Evolutionary conservation across 2,113 vertebrate genomes (phyloP).

Genomic region (Oncorhynchus nerka): DNA sequence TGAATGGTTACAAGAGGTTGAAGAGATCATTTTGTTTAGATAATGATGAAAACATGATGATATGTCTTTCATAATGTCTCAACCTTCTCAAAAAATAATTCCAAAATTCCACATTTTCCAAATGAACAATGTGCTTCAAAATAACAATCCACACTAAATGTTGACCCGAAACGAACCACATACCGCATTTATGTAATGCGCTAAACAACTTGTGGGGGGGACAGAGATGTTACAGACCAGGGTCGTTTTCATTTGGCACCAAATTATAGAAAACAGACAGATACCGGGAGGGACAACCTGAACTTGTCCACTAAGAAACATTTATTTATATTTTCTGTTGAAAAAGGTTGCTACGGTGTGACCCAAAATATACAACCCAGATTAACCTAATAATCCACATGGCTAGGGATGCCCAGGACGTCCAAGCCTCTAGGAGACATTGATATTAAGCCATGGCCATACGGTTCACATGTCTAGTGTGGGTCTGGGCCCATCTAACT

Average conservation of each 20-base stretch:
- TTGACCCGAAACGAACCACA: slow-evolving; percentile 71
- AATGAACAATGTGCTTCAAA: no score
- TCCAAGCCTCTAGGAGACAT: slow-evolving; percentile 69
- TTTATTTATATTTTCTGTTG: no score
- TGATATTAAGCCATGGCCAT: slow-evolving; percentile 13
- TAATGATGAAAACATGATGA: no score
- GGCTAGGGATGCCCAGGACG: slow-evolving; percentile 51
- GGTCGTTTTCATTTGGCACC: no score
- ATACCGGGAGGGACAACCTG: no score
- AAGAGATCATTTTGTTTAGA: no score
- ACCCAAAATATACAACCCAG: slow-evolving; percentile 6
- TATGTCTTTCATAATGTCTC: no score
- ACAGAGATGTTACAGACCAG: slow-evolving; percentile 37
- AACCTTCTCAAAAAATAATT: no score
- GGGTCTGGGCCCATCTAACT: slow-evolving; percentile 75
- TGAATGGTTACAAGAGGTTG: no score
- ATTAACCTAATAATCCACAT: slow-evolving; percentile 68
- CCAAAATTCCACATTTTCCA: no score
- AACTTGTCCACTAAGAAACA: no score
- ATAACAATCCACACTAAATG: slow-evolving; percentile 68
- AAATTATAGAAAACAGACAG: no score
- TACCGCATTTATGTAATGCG: slow-evolving; percentile 56
- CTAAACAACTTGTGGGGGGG: slow-evolving; percentile 52
- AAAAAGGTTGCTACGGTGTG: neutral
- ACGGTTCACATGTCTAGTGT: slow-evolving; percentile 51